A percentile compares a stretch with the other conserved stretches of the same genome.
Conservation (phyloP, 2,888 invertebrate genomes). For the Cephus sareptanus region DNA sequence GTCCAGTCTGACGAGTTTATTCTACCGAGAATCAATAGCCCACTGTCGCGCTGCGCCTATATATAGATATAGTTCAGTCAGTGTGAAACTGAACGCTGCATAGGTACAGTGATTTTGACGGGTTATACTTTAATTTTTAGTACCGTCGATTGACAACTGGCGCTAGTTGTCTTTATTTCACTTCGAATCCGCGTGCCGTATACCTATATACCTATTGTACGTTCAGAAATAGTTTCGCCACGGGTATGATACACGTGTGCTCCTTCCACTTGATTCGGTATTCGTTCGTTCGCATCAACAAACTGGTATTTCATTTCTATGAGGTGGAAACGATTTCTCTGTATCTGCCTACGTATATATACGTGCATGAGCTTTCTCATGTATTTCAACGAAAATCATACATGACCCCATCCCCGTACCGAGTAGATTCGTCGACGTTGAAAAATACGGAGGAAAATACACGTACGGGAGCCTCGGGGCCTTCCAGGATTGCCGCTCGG, state of each 20-base stretch:
- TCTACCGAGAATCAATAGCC: not conserved
- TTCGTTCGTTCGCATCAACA: not conserved
- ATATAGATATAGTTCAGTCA: not conserved
- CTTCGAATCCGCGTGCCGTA: no score
- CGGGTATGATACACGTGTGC: constrained; percentile 10
- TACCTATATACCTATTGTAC: not conserved
- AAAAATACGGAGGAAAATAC: not conserved
- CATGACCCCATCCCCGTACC: no score
- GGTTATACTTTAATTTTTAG: not conserved
- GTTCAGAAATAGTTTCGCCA: not conserved
- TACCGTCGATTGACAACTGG: no score
- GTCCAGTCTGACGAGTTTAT: constrained; percentile 6
- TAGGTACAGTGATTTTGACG: no score
- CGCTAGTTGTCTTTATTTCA: no score
- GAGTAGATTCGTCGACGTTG: not conserved
- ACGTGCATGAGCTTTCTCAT: not conserved
- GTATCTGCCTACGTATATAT: fast-evolving
- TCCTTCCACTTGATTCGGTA: not conserved
- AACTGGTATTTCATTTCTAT: not conserved
- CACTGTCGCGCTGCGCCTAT: not conserved
- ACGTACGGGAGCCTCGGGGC: not conserved
- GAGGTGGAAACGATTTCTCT: not conserved
- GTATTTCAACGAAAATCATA: not conserved
- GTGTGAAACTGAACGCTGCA: not conserved
- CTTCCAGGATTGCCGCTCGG: not conserved